These are phyloP conservation scores for Azorinus chamasolen DNA, from an alignment of 2,888 invertebrate genomes.

Conservation along the genomic window DNA sequence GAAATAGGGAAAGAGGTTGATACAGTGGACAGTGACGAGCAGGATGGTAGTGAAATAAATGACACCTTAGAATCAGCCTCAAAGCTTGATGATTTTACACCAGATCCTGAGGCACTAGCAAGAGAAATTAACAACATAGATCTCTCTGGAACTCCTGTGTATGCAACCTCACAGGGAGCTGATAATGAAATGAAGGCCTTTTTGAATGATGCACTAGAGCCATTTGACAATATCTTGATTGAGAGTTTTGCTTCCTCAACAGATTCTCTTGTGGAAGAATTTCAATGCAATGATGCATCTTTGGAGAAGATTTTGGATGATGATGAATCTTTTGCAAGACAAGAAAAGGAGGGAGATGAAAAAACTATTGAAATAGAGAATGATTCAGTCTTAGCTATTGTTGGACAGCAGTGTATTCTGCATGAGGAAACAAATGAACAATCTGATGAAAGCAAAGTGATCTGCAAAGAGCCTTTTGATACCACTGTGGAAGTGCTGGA, in stretches of 20 bases:
- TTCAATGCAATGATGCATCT: not conserved
- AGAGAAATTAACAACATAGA: conserved; percentile 48
- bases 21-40: too few relatives aligned
- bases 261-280: not conserved
- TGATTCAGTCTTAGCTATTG: conserved; percentile 37
- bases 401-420: conserved; percentile 34
- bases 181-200: conserved; percentile 53
- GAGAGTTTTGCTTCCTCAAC: conserved; percentile 36
- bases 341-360: not conserved
- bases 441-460: not conserved
- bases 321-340: not conserved
- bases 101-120: conserved; percentile 54
- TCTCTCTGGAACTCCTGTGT: conserved; percentile 57
- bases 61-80: not conserved
- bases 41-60: not conserved
- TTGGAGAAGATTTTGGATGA: conserved; percentile 8
- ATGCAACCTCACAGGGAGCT: conserved; percentile 30
- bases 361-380: conserved; percentile 31
- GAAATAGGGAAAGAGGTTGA: not conserved
- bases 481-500: conserved; percentile 37
- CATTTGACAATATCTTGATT: conserved; percentile 62
- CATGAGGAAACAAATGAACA: conserved; percentile 2
- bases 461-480: not conserved
- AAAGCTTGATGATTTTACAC: conserved; percentile 31
- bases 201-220: conserved; percentile 62